Conservation (phyloP, 2,113 vertebrate species). For the Burhinus oedicnemus region DNA sequence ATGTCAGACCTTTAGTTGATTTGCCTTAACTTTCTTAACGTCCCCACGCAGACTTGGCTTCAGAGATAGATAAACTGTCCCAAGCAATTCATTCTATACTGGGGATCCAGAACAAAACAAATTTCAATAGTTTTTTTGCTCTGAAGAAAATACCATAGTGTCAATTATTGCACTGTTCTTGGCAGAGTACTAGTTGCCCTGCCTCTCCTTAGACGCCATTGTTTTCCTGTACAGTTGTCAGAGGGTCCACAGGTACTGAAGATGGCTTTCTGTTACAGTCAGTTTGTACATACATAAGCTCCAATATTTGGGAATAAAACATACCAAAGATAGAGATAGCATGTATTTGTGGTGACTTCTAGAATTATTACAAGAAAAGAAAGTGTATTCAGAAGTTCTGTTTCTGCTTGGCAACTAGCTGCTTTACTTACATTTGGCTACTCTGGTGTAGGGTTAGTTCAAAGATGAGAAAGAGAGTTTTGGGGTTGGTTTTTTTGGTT, state of each 20-base stretch:
- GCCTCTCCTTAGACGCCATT: neutral
- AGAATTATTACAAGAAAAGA: neutral
- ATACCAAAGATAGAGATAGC: neutral
- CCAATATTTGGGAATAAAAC: neutral
- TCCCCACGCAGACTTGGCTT: neutral
- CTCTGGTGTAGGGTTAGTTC: neutral
- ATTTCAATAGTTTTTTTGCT: neutral
- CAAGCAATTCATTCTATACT: neutral
- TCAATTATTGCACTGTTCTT: neutral
- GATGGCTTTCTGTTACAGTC: neutral
- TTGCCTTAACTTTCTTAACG: neutral
- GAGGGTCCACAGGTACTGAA: neutral
- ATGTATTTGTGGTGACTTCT: neutral
- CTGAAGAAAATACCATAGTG: neutral
- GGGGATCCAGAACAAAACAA: neutral
- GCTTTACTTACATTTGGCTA: neutral
- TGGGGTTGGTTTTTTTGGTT: neutral
- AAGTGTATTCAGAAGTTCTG: neutral
- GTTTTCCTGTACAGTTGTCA: neutral
- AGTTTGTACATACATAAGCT: neutral
- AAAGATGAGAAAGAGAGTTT: neutral
- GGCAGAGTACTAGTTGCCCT: neutral
- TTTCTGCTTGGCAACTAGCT: neutral
- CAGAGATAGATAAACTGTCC: neutral
- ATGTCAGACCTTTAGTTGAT: neutral